phyloP scores from a whole-genome alignment of 2,113 vertebrate genomes.

The Rhodinocichla rosea region DNA sequence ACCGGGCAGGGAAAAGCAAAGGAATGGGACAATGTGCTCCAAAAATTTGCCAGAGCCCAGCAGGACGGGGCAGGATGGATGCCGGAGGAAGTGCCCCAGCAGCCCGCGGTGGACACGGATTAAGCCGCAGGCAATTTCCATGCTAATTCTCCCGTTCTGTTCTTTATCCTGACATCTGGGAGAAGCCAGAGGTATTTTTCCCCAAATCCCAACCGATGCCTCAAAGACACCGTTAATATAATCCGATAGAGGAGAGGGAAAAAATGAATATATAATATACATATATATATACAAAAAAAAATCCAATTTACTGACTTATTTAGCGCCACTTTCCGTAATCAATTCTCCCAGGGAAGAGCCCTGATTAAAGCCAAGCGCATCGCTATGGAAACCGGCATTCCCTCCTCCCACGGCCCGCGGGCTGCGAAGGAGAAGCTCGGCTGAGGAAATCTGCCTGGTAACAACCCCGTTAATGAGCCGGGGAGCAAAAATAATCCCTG shows the following conservation, averaged over 20 bases:
- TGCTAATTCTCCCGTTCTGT: not conserved
- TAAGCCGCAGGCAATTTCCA: not conserved
- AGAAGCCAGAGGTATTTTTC: not conserved
- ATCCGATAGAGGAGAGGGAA: not conserved
- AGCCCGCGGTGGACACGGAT: not conserved
- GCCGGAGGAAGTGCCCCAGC: not conserved
- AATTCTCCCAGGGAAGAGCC: constrained; percentile 47
- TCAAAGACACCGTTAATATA: not conserved
- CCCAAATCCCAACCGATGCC: not conserved
- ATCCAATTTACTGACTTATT: constrained; percentile 39
- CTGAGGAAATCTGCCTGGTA: constrained; percentile 69
- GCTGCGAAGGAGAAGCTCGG: constrained; percentile 19
- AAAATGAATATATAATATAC: not conserved
- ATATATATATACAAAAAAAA: not conserved
- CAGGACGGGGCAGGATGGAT: rapidly evolving
- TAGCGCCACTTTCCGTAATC: constrained; percentile 37
- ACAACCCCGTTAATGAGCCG: constrained; percentile 31
- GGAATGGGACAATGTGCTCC: rapidly evolving
- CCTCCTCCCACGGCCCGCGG: constrained; percentile 47
- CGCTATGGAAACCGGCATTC: constrained; percentile 66
- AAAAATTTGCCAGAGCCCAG: not conserved
- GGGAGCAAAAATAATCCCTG: constrained; percentile 33
- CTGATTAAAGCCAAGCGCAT: constrained; percentile 62
- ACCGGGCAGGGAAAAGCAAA: not conserved
- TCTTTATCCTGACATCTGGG: not conserved